Percentiles rank a stretch among this genome's conserved stretches.
phyloP scores from a whole-genome alignment of 2,113 vertebrate genomes.

The Lophotis ruficrista region DNA sequence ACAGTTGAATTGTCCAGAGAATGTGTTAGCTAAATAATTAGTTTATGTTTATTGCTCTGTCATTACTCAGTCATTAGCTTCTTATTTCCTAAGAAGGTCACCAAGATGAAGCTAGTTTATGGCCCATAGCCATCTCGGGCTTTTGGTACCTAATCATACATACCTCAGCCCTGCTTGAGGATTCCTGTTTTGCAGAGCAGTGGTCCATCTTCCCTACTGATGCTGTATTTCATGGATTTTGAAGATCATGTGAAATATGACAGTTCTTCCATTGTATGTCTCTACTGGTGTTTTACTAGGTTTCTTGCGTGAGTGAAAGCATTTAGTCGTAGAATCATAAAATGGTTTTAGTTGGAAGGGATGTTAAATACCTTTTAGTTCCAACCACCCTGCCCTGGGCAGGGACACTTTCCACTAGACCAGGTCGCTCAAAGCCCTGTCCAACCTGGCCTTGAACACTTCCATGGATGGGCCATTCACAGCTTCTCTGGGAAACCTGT shows the following conservation, averaged over 20 bases:
- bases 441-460: no score
- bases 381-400: no score
- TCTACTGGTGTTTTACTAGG: background rate
- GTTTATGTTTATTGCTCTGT: background rate
- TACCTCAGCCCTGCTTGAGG: background rate
- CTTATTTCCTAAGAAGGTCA: background rate
- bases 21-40: background rate
- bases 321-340: no score
- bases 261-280: fast-evolving
- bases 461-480: no score
- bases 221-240: background rate
- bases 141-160: fast-evolving
- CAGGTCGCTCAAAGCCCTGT: no score
- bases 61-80: background rate
- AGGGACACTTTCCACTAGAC: no score
- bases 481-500: no score
- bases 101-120: background rate
- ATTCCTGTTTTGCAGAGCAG: background rate
- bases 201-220: background rate
- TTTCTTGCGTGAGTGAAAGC: background rate
- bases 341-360: no score
- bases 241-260: background rate
- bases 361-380: no score
- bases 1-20: background rate
- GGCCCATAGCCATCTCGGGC: background rate